phyloP scores from a whole-genome alignment of 2,888 invertebrate genomes.

The Macropis europaea region DNA sequence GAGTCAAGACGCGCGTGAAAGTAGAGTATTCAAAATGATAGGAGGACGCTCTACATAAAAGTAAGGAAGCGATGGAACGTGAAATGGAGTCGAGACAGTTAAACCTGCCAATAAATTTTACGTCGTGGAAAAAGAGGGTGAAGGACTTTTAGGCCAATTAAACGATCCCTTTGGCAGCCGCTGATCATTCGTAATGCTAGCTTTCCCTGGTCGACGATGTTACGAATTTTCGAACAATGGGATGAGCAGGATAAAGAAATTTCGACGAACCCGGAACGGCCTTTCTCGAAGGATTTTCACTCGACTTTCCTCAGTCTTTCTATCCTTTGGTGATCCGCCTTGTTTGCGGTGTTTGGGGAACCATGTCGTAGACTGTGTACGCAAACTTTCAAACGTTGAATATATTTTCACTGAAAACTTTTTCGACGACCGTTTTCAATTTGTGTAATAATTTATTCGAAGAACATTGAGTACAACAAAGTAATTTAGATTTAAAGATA shows the following conservation, averaged over 20 bases:
- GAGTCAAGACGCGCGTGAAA: not conserved
- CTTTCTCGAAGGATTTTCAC: conserved; percentile 15
- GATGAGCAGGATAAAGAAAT: conserved; percentile 5
- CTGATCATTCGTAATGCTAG: not conserved
- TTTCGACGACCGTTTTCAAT: not conserved
- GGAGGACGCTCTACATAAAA: conserved; percentile 4
- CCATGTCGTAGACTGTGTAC: not conserved
- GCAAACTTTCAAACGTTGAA: not conserved
- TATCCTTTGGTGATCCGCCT: conserved; percentile 31
- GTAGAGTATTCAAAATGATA: conserved; percentile 11
- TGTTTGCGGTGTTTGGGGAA: conserved; percentile 20
- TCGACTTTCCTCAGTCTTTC: conserved; percentile 3
- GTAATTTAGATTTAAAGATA: too few species aligned
- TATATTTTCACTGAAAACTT: not conserved
- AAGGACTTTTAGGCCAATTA: conserved; percentile 46
- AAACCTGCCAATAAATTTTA: conserved; percentile 16
- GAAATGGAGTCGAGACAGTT: conserved; percentile 30
- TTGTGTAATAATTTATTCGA: too few species aligned
- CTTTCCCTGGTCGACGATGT: not conserved
- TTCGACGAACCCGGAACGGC: not conserved
- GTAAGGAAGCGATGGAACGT: conserved; percentile 20
- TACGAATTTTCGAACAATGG: conserved; percentile 18
- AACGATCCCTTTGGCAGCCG: not conserved
- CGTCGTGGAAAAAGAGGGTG: not conserved
- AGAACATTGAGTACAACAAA: too few species aligned